Evolutionary conservation across 2,888 invertebrate species (phyloP).

Genomic region (Macaria notata): DNA sequence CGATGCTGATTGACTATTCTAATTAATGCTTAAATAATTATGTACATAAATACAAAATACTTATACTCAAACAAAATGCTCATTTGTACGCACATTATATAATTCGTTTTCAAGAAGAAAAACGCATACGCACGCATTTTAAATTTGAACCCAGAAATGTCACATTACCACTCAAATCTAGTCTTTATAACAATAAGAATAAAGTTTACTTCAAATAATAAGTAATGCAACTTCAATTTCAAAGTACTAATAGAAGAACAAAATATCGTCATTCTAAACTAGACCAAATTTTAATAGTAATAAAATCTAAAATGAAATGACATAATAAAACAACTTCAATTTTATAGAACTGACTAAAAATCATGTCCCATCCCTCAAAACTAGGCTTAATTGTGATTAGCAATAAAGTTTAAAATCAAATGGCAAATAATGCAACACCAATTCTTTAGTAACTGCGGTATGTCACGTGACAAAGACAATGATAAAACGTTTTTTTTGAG

Average conservation of each 20-base stretch:
- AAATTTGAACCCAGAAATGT: conserved; percentile 18
- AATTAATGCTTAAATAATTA: too few relatives aligned
- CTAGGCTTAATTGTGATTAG: background rate
- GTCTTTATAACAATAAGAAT: background rate
- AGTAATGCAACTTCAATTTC: conserved; percentile 5
- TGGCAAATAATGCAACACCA: background rate
- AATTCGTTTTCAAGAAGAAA: conserved; percentile 11
- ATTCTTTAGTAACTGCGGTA: conserved; percentile 5
- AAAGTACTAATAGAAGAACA: background rate
- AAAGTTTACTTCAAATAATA: background rate
- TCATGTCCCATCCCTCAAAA: background rate
- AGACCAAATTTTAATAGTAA: too few relatives aligned
- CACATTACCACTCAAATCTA: too few relatives aligned
- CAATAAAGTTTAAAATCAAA: conserved; percentile 5
- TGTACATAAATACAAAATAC: too few relatives aligned
- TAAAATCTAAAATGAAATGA: too few relatives aligned
- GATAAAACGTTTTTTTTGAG: conserved; percentile 42
- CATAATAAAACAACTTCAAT: too few relatives aligned
- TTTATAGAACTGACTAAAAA: too few relatives aligned
- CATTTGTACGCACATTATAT: conserved; percentile 2
- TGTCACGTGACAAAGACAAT: conserved; percentile 37
- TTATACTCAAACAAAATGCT: background rate
- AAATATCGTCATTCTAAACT: too few relatives aligned
- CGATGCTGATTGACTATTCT: too few relatives aligned
- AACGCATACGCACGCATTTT: conserved; percentile 24